Conservation (phyloP, 2,113 vertebrate genomes). For the Myotis brandtii region DNA sequence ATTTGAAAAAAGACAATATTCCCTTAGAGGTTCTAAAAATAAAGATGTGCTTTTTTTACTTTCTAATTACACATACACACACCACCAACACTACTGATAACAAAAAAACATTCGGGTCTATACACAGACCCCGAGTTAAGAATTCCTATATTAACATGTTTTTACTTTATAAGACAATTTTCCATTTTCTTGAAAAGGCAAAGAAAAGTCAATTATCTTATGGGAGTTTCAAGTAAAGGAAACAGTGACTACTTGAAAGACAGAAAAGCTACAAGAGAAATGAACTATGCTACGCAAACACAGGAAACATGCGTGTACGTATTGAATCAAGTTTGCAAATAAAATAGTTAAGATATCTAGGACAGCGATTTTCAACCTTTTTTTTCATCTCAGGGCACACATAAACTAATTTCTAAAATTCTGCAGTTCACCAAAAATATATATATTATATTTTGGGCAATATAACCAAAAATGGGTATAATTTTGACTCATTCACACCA, state of each 20-base stretch:
- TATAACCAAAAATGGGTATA: not conserved
- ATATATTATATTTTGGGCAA: not conserved
- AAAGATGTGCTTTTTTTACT: not conserved
- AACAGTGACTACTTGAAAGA: not conserved
- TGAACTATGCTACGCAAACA: not conserved
- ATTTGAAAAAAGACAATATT: not conserved
- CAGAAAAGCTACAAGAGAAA: not conserved
- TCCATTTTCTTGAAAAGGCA: not conserved
- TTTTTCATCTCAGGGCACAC: not conserved
- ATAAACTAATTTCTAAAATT: not conserved
- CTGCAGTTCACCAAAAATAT: not conserved
- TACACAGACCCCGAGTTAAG: not conserved
- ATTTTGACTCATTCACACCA: not conserved
- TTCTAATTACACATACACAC: not conserved
- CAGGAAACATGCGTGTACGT: fast-evolving
- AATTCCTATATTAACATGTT: not conserved
- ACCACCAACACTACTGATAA: not conserved
- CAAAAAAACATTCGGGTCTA: not conserved
- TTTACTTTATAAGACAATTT: not conserved
- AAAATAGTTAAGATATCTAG: not conserved
- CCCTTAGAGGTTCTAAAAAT: not conserved
- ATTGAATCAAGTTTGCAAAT: not conserved
- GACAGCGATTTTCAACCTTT: not conserved
- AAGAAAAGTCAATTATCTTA: not conserved
- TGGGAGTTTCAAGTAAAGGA: not conserved